Conservation (phyloP, 2,113 vertebrate species). For the Setophaga petechia region DNA sequence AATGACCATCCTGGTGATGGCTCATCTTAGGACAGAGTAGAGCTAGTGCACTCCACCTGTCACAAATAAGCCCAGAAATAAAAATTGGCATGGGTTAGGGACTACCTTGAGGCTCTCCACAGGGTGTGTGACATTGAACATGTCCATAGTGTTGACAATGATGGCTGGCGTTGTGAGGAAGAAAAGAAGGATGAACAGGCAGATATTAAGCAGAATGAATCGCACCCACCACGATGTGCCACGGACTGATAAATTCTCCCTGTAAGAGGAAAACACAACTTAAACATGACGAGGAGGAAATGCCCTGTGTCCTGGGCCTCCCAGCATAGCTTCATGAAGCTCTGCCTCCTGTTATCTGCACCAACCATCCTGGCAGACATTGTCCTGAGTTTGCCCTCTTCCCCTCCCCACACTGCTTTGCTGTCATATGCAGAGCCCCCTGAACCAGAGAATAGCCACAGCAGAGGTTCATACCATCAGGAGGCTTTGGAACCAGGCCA, state of each 20-base stretch:
- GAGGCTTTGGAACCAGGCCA: not conserved
- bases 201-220: constrained; percentile 89
- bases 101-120: constrained; percentile 89
- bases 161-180: constrained; percentile 97
- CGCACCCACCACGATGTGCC: constrained; percentile 91
- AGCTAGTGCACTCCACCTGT: not conserved
- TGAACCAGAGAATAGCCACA: not conserved
- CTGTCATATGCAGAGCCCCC: not conserved
- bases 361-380: not conserved
- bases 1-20: not conserved
- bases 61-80: not conserved
- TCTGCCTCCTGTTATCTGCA: not conserved
- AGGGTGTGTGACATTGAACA: constrained; percentile 94
- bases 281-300: not conserved
- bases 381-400: not conserved
- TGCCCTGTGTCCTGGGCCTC: not conserved
- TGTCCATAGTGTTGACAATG: constrained; percentile 97
- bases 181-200: constrained; percentile 94
- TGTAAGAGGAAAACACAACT: constrained; percentile 52
- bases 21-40: not conserved
- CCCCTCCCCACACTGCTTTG: fast-evolving
- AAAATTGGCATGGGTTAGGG: not conserved
- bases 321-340: not conserved
- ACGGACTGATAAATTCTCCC: constrained; percentile 93
- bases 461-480: fast-evolving